A percentile compares a stretch with the other conserved stretches of the same genome.
Conservation (phyloP, 2,888 invertebrate genomes). For the Leucania comma region DNA sequence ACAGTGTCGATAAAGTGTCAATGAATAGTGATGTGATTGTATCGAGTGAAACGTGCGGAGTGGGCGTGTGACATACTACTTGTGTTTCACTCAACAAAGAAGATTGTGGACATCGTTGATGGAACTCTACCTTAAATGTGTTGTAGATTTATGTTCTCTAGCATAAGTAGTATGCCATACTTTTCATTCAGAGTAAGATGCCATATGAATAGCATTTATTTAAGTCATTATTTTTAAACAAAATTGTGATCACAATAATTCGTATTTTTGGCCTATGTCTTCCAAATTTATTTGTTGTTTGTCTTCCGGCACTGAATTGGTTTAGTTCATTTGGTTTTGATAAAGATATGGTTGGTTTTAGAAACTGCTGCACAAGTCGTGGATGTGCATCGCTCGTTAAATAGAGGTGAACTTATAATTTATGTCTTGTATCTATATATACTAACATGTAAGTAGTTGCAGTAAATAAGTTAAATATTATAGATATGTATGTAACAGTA, state of each 20-base stretch:
- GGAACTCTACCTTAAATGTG: slow-evolving; percentile 12
- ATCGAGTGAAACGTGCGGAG: slow-evolving; percentile 40
- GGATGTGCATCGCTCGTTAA: slow-evolving; percentile 82
- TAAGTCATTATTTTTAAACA: slow-evolving; percentile 59
- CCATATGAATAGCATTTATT: slow-evolving; percentile 80
- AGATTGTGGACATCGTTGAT: neutral
- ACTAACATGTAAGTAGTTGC: slow-evolving; percentile 67
- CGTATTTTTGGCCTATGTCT: slow-evolving; percentile 74
- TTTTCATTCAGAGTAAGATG: slow-evolving; percentile 65
- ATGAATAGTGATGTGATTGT: slow-evolving; percentile 47
- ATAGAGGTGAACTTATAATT: slow-evolving; percentile 87
- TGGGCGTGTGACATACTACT: slow-evolving; percentile 53
- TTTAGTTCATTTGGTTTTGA: slow-evolving; percentile 52
- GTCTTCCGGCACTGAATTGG: slow-evolving; percentile 58
- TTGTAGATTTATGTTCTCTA: slow-evolving; percentile 18
- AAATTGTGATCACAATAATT: slow-evolving; percentile 59
- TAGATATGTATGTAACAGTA: slow-evolving; percentile 79
- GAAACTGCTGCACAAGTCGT: slow-evolving; percentile 81
- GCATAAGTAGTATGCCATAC: slow-evolving; percentile 59
- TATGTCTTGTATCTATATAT: slow-evolving; percentile 85
- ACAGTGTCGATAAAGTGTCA: slow-evolving; percentile 39
- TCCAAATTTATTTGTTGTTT: slow-evolving; percentile 74
- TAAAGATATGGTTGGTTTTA: slow-evolving; percentile 58
- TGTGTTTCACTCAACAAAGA: slow-evolving; percentile 29
- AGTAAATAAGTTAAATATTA: slow-evolving; percentile 67